Evolutionary conservation across 1,140 invertebrate genomes (phyloP).

Genomic region (Calliopsis andreniformis): DNA sequence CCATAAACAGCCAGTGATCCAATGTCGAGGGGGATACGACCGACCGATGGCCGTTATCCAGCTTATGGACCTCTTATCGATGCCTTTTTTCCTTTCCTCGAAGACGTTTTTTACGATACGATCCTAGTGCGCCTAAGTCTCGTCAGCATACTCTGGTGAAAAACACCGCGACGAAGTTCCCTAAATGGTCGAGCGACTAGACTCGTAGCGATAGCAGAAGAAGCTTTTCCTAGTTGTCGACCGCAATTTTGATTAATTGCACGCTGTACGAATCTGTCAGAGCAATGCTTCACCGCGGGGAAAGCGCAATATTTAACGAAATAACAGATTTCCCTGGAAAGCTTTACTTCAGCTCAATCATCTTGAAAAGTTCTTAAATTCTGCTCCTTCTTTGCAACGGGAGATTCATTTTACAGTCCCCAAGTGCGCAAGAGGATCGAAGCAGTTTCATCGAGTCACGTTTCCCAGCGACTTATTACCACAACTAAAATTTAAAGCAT

Average conservation of each 20-base stretch:
- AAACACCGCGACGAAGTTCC: slow-evolving; percentile 1
- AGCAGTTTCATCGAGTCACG: too few species aligned
- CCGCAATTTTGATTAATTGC: slow-evolving; percentile 8
- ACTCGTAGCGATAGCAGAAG: too few species aligned
- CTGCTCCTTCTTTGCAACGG: too few species aligned
- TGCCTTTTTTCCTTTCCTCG: background rate
- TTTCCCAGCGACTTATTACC: too few species aligned
- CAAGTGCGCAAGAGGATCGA: background rate
- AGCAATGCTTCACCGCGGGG: background rate
- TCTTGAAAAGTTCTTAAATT: background rate
- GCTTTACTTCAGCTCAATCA: background rate
- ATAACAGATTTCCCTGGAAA: background rate
- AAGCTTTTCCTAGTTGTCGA: background rate
- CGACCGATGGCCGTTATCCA: slow-evolving; percentile 10
- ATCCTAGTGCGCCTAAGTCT: background rate
- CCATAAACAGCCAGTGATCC: slow-evolving; percentile 26
- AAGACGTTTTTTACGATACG: slow-evolving; percentile 19
- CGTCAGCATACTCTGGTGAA: background rate
- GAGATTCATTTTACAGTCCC: background rate
- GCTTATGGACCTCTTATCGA: slow-evolving; percentile 12
- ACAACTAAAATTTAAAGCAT: background rate
- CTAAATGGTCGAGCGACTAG: too few species aligned
- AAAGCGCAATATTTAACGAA: too few species aligned
- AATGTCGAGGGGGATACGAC: background rate
- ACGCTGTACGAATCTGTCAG: background rate